These are phyloP conservation scores for Hystrix brachyura DNA, from an alignment of 2,113 vertebrate species.

Conservation along the genomic window DNA sequence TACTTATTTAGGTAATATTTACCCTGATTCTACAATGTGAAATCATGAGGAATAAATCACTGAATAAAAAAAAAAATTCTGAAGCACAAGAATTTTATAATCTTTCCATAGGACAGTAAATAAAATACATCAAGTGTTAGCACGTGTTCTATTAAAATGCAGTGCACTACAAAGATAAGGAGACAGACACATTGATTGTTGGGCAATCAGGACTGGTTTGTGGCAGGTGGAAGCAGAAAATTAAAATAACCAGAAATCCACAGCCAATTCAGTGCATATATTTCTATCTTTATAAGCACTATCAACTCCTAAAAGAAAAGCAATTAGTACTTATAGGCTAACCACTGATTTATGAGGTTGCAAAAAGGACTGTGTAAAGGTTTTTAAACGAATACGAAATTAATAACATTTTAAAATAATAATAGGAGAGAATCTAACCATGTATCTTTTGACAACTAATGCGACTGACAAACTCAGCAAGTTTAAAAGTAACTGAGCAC, in stretches of 20 bases:
- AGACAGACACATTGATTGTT: neutral
- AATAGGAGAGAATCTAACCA: neutral
- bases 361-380: neutral
- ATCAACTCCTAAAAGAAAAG: neutral
- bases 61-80: neutral
- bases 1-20: neutral
- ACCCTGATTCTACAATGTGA: neutral
- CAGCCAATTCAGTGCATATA: neutral
- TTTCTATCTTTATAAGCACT: neutral
- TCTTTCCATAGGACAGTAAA: neutral
- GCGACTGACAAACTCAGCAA: neutral
- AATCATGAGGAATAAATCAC: neutral
- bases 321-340: neutral
- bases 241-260: slow-evolving; percentile 42
- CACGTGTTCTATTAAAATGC: neutral
- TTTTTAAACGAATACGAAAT: slow-evolving; percentile 21
- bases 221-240: neutral
- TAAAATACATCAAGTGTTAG: neutral
- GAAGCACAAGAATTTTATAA: neutral
- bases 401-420: neutral
- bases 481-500: neutral
- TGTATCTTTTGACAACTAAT: neutral
- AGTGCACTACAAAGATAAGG: neutral
- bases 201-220: neutral
- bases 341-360: neutral